phyloP scores from a whole-genome alignment of 2,888 invertebrate genomes.

The Pseudococcus longispinus region DNA sequence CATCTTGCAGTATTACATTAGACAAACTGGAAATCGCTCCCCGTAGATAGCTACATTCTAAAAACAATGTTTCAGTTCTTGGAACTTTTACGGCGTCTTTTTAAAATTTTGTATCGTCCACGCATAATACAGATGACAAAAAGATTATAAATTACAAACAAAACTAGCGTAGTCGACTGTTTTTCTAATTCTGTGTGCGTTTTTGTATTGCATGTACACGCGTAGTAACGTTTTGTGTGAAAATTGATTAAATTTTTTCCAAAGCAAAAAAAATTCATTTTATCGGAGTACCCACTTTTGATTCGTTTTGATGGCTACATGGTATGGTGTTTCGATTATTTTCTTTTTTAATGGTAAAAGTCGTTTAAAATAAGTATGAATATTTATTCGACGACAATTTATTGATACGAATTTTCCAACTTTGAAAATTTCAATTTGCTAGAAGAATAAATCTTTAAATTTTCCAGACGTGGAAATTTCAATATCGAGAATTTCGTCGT shows the following conservation, averaged over 20 bases:
- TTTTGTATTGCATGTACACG: neutral
- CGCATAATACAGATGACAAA: slow-evolving; percentile 52
- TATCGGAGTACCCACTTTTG: neutral
- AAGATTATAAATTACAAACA: slow-evolving; percentile 40
- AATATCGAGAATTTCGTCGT: neutral
- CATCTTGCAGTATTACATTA: slow-evolving; percentile 56
- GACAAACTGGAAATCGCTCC: slow-evolving; percentile 57
- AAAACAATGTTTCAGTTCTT: slow-evolving; percentile 56
- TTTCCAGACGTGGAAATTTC: neutral
- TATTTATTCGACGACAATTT: neutral
- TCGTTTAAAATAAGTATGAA: neutral
- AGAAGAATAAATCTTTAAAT: neutral
- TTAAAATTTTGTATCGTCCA: slow-evolving; percentile 57
- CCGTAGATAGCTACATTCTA: slow-evolving; percentile 54
- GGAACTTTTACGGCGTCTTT: slow-evolving; percentile 57
- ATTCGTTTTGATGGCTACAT: neutral
- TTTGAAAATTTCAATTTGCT: neutral
- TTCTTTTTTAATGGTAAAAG: neutral
- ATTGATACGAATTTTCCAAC: neutral
- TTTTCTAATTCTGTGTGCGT: slow-evolving; percentile 31
- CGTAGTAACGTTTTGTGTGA: neutral
- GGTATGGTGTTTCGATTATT: neutral
- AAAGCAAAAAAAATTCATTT: slow-evolving; percentile 8
- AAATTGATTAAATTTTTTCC: slow-evolving; percentile 4
- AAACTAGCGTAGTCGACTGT: slow-evolving; percentile 30